These are phyloP conservation scores for Ligdia adustata DNA, from an alignment of 2,888 invertebrate genomes.

Conservation along the genomic window DNA sequence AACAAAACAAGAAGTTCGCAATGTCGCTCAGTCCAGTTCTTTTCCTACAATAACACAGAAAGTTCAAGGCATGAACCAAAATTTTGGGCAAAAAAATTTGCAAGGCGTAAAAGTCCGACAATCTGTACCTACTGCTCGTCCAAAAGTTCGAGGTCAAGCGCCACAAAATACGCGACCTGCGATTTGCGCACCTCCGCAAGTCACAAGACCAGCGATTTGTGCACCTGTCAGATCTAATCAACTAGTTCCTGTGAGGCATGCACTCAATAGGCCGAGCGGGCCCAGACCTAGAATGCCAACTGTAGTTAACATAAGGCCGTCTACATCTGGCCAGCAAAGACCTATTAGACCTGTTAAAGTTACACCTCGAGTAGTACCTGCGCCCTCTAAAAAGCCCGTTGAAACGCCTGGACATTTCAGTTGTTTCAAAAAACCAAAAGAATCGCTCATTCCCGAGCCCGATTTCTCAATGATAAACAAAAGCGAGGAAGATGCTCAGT, in stretches of 20 bases:
- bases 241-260: conserved; percentile 52
- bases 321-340: conserved; percentile 42
- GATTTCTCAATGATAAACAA: conserved; percentile 48
- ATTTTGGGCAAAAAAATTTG: conserved; percentile 46
- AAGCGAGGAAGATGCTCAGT: conserved; percentile 48
- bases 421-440: conserved; percentile 74
- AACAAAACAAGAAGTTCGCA: conserved; percentile 64
- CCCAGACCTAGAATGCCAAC: conserved; percentile 50
- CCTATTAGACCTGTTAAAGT: conserved; percentile 61
- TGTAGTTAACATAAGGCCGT: conserved; percentile 42
- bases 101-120: conserved; percentile 60
- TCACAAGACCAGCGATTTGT: conserved; percentile 38
- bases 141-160: conserved; percentile 38
- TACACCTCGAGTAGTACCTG: conserved; percentile 53
- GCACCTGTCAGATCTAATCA: conserved; percentile 49
- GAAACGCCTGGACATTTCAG: conserved; percentile 64
- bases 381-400: conserved; percentile 51
- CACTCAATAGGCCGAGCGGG: conserved; percentile 44
- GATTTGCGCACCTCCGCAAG: conserved; percentile 29
- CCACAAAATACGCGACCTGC: conserved; percentile 32
- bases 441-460: conserved; percentile 58
- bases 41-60: conserved; percentile 47
- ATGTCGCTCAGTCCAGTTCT: conserved; percentile 45
- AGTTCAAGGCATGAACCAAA: conserved; percentile 48
- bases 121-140: conserved; percentile 40